Percentiles rank a stretch among this genome's conserved stretches.
These are phyloP conservation scores for Charanyca ferruginea DNA, from an alignment of 2,888 invertebrate genomes.

Conservation along the genomic window DNA sequence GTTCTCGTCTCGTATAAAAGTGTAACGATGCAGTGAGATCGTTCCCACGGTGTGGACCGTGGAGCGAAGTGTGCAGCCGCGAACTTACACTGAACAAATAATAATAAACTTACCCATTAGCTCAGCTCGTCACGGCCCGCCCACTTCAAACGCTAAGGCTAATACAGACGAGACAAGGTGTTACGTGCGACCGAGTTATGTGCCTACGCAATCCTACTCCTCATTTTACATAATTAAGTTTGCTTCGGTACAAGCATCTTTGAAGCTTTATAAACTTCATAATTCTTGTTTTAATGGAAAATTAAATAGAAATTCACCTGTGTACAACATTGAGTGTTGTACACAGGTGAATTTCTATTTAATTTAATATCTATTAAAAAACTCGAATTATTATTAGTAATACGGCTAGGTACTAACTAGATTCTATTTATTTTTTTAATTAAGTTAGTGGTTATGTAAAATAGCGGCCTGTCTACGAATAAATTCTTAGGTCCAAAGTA, in stretches of 20 bases:
- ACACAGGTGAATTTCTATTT: not conserved
- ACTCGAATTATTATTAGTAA: constrained; percentile 1
- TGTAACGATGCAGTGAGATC: constrained; percentile 11
- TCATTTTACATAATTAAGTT: constrained; percentile 45
- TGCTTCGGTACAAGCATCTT: constrained; percentile 8
- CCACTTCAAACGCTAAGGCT: constrained; percentile 34
- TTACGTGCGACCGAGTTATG: constrained; percentile 4
- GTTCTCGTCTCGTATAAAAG: not conserved
- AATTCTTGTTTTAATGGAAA: constrained; percentile 21
- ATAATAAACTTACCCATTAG: constrained; percentile 65
- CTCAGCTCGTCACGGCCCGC: constrained; percentile 24
- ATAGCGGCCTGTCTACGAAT: constrained; percentile 33
- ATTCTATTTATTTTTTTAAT: constrained; percentile 18
- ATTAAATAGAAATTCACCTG: no score
- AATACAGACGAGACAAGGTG: constrained; percentile 12
- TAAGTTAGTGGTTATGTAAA: constrained; percentile 36
- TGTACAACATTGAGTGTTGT: not conserved
- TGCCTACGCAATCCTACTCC: constrained; percentile 14
- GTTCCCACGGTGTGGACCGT: constrained; percentile 60
- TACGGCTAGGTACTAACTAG: not conserved
- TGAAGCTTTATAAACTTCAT: constrained; percentile 29
- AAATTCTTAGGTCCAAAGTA: constrained; percentile 39
- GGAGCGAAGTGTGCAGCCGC: constrained; percentile 42
- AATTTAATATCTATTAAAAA: not conserved
- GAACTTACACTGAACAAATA: constrained; percentile 63